Evolutionary conservation across 2,888 invertebrate species (phyloP), one percentile per base, ranked within the genome.

Genomic region (Disparrhopalites patrizii): DNA sequence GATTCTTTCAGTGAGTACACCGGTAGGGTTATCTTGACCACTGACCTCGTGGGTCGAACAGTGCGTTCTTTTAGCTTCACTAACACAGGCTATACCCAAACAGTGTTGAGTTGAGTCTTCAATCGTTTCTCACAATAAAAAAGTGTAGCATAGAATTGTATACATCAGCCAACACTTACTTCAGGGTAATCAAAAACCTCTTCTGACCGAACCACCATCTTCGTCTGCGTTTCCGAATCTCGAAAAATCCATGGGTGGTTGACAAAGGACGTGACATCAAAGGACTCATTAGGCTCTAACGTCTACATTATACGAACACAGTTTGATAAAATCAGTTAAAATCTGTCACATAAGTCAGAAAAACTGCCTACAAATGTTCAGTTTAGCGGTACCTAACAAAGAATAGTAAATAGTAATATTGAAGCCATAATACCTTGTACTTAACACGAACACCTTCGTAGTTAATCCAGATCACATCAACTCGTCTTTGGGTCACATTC

Each of bases 191-290:
- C 72, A 54, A 73, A 80, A 4, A 79, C 75, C 54, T 78, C 78
- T 63, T 76, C 73, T 3, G 76, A 73, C 57, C 78, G 83, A 0
- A 87, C 83, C 8, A 84, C 82, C 78, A 86, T 79, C 40, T 84
- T 82, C 75, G 90, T 90, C 56, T 84, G 84, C 0, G 89, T 89
- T 0, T 82, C 79, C 0, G 83, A 79, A 77, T 91, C 90, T 1
- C 86, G 81, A 77, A 91, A 92, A 69, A 91, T 85, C 92, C 93
- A 93, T 0, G 90, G 90, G 80, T 93, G 93, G 0, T 87, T 86
- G 15, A 86, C 85, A 78, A 82, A 93, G 0, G 93, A 89, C 75
- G 89, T 87, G 0, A 91, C 83, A 75, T 88, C 86, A 60, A 84
- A 81, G 75, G 79, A 83, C 3, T 82, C 80, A 0, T 80, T 70